Percentiles rank a stretch among this genome's conserved stretches.
Evolutionary conservation across 2,797 vertebrate genomes (phyloP).

Genomic region (Girardinus metallicus): DNA sequence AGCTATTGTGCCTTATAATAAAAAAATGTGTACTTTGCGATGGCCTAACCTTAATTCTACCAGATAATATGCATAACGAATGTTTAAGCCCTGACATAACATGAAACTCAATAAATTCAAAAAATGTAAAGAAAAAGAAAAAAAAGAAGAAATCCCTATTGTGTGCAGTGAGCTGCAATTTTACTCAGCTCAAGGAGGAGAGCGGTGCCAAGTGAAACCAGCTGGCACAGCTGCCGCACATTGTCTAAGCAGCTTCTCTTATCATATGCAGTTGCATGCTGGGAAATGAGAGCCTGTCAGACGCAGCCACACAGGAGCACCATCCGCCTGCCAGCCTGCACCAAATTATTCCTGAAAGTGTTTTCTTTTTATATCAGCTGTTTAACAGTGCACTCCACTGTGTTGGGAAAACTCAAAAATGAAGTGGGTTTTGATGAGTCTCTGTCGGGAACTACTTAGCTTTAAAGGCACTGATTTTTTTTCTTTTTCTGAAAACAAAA

Average conservation of each 20-base stretch:
- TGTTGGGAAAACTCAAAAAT: not conserved
- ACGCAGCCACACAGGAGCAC: conserved; percentile 11
- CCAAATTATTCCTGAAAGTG: conserved; percentile 15
- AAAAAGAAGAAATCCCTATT: not conserved
- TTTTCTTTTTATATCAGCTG: conserved; percentile 2
- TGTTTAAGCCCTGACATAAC: not conserved
- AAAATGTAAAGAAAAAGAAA: not conserved
- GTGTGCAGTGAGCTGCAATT: not conserved
- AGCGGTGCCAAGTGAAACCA: not conserved
- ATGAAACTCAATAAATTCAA: not conserved
- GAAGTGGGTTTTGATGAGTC: not conserved
- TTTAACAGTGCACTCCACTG: not conserved
- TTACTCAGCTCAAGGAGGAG: not conserved
- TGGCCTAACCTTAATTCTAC: not conserved
- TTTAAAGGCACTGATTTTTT: not conserved
- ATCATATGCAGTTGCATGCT: not conserved
- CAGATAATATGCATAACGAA: not conserved
- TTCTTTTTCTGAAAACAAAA: not conserved
- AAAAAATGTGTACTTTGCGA: not conserved
- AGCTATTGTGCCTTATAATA: not conserved
- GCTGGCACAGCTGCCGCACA: conserved; percentile 4
- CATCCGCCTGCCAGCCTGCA: conserved; percentile 11
- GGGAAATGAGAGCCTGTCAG: conserved; percentile 12
- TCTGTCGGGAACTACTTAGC: not conserved
- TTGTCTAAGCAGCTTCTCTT: conserved; percentile 14